These are phyloP conservation scores for Netta rufina DNA, from an alignment of 2,797 vertebrate genomes.

Conservation along the genomic window DNA sequence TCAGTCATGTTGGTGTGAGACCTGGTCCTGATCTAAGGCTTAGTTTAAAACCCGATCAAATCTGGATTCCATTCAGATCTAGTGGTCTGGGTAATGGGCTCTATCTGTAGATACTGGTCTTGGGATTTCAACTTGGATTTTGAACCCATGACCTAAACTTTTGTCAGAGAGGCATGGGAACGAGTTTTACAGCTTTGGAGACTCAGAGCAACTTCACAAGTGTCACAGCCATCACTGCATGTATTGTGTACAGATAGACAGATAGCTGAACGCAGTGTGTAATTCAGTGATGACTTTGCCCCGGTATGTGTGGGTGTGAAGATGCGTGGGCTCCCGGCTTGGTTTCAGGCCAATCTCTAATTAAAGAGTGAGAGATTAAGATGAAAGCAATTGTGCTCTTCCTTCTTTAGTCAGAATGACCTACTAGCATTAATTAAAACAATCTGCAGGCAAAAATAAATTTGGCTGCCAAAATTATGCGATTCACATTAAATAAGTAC, in stretches of 20 bases:
- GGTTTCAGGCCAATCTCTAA: constrained; percentile 56
- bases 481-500: constrained; percentile 37
- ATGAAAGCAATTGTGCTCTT: constrained; percentile 49
- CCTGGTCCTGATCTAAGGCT: background rate
- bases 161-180: background rate
- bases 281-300: constrained; percentile 53
- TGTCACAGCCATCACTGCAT: background rate
- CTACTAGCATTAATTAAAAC: constrained; percentile 41
- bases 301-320: constrained; percentile 1
- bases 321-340: constrained; percentile 27
- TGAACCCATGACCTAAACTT: background rate
- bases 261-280: background rate
- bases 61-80: background rate
- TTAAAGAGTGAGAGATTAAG: constrained; percentile 62
- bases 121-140: background rate
- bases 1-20: background rate
- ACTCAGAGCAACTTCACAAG: background rate
- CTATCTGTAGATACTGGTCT: background rate
- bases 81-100: background rate
- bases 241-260: background rate
- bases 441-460: constrained; percentile 52
- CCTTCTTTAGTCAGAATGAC: constrained; percentile 49
- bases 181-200: background rate
- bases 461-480: constrained; percentile 1
- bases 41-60: background rate